These are phyloP conservation scores for Catharus ustulatus DNA, from an alignment of 2,797 vertebrate genomes.

Conservation along the genomic window DNA sequence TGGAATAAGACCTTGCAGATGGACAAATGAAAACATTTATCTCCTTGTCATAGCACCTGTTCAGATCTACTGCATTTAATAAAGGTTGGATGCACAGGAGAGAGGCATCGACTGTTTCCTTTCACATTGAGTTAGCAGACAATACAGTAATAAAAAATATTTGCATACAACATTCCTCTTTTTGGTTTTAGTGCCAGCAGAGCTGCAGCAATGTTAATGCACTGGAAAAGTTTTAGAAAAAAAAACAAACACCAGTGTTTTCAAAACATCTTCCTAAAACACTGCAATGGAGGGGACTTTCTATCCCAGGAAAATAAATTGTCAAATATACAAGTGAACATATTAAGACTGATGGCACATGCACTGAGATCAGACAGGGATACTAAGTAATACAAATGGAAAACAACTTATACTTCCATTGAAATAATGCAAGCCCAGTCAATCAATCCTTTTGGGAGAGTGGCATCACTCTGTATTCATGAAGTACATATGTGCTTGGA, in stretches of 20 bases:
- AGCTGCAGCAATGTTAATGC: neutral
- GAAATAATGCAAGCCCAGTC: neutral
- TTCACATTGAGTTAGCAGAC: neutral
- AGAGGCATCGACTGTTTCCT: neutral
- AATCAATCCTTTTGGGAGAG: neutral
- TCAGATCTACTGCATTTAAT: neutral
- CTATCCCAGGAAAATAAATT: neutral
- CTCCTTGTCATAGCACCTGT: neutral
- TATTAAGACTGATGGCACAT: neutral
- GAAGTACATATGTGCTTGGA: neutral
- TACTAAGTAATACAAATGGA: slow-evolving; percentile 20
- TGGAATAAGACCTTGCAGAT: neutral
- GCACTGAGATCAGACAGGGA: neutral
- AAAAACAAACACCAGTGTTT: neutral
- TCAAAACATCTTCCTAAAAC: slow-evolving; percentile 4
- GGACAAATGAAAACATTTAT: slow-evolving; percentile 24
- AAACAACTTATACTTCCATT: slow-evolving; percentile 17
- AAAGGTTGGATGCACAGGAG: neutral
- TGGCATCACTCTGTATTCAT: slow-evolving; percentile 5
- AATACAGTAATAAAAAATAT: neutral
- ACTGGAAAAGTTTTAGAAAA: neutral
- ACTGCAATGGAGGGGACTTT: neutral
- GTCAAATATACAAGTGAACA: neutral
- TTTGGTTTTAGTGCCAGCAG: neutral
- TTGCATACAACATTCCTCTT: neutral